phyloP scores from a whole-genome alignment of 2,113 vertebrate genomes.

The Catharus bicknelli region DNA sequence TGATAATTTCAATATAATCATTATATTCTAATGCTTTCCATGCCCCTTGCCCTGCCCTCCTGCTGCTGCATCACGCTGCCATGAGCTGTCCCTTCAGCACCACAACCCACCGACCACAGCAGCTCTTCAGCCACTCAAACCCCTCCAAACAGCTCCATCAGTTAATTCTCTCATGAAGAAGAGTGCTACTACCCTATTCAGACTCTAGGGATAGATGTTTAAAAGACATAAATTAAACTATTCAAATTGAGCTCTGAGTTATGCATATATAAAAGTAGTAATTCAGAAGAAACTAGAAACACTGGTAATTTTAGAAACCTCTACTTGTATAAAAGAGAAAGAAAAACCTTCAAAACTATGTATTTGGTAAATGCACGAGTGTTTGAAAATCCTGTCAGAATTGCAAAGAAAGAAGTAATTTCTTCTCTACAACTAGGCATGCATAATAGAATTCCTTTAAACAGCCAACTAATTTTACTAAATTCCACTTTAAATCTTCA shows the following conservation, averaged over 20 bases:
- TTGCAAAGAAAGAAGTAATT: neutral
- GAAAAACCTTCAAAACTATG: neutral
- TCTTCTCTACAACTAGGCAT: neutral
- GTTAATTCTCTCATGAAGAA: neutral
- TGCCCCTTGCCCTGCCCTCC: accelerated
- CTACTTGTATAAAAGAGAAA: neutral
- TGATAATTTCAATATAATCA: accelerated
- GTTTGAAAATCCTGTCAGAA: neutral
- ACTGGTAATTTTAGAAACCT: neutral
- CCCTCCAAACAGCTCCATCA: neutral
- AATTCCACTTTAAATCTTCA: neutral
- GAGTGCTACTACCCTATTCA: neutral
- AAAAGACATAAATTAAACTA: neutral
- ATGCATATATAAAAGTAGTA: neutral
- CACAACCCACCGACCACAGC: neutral
- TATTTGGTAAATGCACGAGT: neutral
- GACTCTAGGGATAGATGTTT: neutral
- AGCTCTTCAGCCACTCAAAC: accelerated
- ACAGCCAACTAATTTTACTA: neutral
- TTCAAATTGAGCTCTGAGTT: neutral
- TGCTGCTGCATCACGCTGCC: accelerated
- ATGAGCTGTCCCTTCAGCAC: slow-evolving; percentile 54
- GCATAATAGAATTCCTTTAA: neutral
- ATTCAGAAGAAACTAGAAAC: neutral
- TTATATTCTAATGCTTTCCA: neutral